Evolutionary conservation across 2,888 invertebrate species (phyloP), one percentile per base, ranked within the genome.

Genomic region (Xylota segnis): DNA sequence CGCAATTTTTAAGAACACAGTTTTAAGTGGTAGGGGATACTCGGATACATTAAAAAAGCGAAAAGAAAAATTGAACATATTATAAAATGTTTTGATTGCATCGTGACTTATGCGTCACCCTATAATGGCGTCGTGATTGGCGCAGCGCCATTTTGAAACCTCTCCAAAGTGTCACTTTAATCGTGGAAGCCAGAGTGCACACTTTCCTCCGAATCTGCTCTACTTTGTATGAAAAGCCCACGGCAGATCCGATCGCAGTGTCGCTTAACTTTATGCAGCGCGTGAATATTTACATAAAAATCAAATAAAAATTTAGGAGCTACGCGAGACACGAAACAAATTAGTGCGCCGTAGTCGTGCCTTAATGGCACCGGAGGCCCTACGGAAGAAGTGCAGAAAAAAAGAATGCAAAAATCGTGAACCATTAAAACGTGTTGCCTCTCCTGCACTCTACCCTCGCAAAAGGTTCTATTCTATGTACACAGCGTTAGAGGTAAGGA

Each of bases 201-300:
- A 43, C 43, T 45, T 9, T 45, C 45, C 32, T 18, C 6, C 5
- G 6, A n/a, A 27, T 40, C 40, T 5, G 40, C 40, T n/a, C 23
- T 27, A 14, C 5, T 59, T 40, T 40, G 12, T 23, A 23, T 14
- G 16, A 34, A 34, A 37, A 23, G 5, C 37, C 23, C 10, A 43
- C 12, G n/a, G n/a, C 9, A 32, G 32, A 27, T 43, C 59, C 9
- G 27, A 59, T 59, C 23, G 1, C n/a, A 43, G 27, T 43, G 37
- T 59, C 59, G 23, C n/a, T 40, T 66, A n/a, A 37, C 34, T 27
- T 14, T 14, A 52, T 61, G n/a, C 52, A 56, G 37, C 79, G 79
- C 79, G 79, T 75, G 84, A 84, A 76, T 65, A 84, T 84, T 81
- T 76, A 56, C 68, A 79, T 70, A 79, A 84, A 84, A 84, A 50